Base-by-base conservation (phyloP, 2,113 vertebrate species). In the Pycnonotus jocosus region DNA sequence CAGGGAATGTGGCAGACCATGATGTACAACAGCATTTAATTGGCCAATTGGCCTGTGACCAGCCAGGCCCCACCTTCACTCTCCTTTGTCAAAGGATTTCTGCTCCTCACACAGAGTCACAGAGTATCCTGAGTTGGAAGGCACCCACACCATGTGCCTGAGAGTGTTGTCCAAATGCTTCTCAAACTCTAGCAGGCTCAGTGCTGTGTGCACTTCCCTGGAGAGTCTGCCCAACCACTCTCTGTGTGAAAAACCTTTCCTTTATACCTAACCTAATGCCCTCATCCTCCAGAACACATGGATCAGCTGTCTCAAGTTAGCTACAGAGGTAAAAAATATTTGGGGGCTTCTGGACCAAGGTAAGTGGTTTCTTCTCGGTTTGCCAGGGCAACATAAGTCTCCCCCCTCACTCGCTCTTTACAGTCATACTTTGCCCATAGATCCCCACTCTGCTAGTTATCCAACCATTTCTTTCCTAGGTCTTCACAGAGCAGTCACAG, bases 251-350 rank as follows among this genome's bases (percentile, higher is more conserved):
- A 66, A 68, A n/a, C 28, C 16, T 12, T 60, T 47, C 40, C 38
- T 9, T 10, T 17, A 7, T 23, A 23, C 28, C 44, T 72, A 37
- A 27, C 48, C 25, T 57, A 50, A 42, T 21, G 30, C 5, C 4
- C 3, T 4, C 5, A 2, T 11, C 13, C 13, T 6, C 24, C 9
- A 3, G 5, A 53, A 12, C 40, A 35, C 21, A 16, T 4, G 35
- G n/a, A 35, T 25, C 44, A 81, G 27, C 12, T 56, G 13, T 33
- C n/a, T 51, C 54, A 33, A 47, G n/a, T 18, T 17, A 72, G 6
- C 24, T 44, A 30, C 58, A 86, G 37, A 77, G 37, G 13, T 61
- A 77, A 83, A 83, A 88, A 65, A 0, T 7, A 10, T 4, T 2
- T 8, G 40, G 28, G 24, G n/a, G 14, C 14, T 81, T 86, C 38